These are phyloP conservation scores for Pyrocoelia pectoralis DNA, from an alignment of 2,888 invertebrate genomes.

Conservation along the genomic window DNA sequence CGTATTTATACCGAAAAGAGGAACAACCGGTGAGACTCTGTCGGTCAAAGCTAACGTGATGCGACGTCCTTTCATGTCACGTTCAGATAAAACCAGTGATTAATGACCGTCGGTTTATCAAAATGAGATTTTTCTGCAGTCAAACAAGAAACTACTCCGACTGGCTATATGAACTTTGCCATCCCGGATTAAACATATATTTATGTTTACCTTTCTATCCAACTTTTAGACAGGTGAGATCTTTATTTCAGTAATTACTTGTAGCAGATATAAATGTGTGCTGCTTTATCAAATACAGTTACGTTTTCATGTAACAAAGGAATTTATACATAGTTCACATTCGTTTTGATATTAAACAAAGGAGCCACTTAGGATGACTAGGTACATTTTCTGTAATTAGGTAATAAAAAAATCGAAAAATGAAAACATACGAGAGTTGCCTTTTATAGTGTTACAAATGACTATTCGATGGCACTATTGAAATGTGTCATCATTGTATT, in stretches of 20 bases:
- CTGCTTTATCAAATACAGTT: too few relatives aligned
- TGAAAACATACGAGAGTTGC: too few relatives aligned
- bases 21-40: slow-evolving; percentile 44
- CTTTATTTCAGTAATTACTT: slow-evolving; percentile 19
- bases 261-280: too few relatives aligned
- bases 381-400: too few relatives aligned
- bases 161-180: slow-evolving; percentile 46
- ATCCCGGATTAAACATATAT: slow-evolving; percentile 45
- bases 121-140: slow-evolving; percentile 56
- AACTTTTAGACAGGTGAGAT: slow-evolving; percentile 46
- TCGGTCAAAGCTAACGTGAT: slow-evolving; percentile 52
- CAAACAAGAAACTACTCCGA: slow-evolving; percentile 50
- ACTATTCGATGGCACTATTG: too few relatives aligned
- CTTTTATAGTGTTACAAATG: too few relatives aligned
- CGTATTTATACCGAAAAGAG: slow-evolving; percentile 36
- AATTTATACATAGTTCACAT: too few relatives aligned
- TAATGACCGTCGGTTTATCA: slow-evolving; percentile 57
- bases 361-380: too few relatives aligned
- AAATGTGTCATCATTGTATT: too few relatives aligned
- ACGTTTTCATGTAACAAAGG: too few relatives aligned
- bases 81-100: slow-evolving; percentile 58
- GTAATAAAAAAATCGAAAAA: too few relatives aligned
- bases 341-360: too few relatives aligned
- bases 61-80: slow-evolving; percentile 58
- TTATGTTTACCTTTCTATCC: slow-evolving; percentile 43